A percentile compares a stretch with the other conserved stretches of the same genome.
Conservation (phyloP, 2,888 invertebrate species). For the Beris chalybata region DNA sequence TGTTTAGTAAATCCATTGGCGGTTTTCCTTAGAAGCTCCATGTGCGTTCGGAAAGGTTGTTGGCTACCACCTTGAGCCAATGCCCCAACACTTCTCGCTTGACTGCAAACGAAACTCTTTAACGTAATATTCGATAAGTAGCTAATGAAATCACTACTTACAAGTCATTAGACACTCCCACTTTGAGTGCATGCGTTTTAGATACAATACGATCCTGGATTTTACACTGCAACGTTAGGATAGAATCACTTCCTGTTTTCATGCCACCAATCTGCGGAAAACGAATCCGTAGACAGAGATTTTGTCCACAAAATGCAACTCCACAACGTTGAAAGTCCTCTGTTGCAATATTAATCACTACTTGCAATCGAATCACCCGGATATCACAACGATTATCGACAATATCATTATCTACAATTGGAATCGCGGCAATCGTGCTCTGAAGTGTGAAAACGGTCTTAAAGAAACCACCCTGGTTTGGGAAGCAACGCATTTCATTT, state of each 20-base stretch:
- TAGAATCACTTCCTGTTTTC: conserved; percentile 59
- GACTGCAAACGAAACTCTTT: conserved; percentile 43
- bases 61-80: conserved; percentile 61
- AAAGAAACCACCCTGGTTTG: conserved; percentile 49
- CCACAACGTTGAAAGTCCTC: conserved; percentile 60
- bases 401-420: conserved; percentile 53
- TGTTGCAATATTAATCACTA: conserved; percentile 56
- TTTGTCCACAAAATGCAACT: conserved; percentile 57
- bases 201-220: conserved; percentile 60
- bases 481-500: conserved; percentile 52
- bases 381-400: conserved; percentile 48
- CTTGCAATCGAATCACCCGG: conserved; percentile 48
- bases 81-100: conserved; percentile 51
- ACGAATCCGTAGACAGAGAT: conserved; percentile 60
- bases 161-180: conserved; percentile 56
- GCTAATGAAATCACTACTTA: conserved; percentile 44
- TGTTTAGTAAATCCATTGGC: conserved; percentile 58
- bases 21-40: conserved; percentile 59
- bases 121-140: neutral
- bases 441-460: conserved; percentile 54
- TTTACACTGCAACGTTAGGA: conserved; percentile 61
- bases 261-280: conserved; percentile 61
- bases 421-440: conserved; percentile 50
- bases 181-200: conserved; percentile 57
- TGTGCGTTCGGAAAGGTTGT: conserved; percentile 59